A percentile compares a stretch with the other conserved stretches of the same genome.
Evolutionary conservation across 2,888 invertebrate genomes (phyloP).

Genomic region (Morinoia aosen): DNA sequence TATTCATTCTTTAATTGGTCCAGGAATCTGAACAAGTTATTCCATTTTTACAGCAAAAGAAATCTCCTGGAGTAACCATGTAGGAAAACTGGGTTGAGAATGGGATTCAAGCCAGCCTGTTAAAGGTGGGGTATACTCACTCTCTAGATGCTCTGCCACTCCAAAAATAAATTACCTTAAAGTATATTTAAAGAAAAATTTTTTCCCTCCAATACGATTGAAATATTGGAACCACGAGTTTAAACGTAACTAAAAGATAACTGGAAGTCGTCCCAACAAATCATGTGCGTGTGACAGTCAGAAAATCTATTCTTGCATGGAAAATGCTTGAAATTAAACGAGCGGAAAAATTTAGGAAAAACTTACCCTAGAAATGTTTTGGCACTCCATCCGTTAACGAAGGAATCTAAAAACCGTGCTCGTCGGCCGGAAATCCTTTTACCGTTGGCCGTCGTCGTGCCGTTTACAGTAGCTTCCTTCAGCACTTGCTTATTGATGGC

Average conservation of each 20-base stretch:
- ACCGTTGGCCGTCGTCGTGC: not conserved
- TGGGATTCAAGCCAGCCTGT: no score
- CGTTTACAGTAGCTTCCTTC: constrained; percentile 36
- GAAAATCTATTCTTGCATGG: not conserved
- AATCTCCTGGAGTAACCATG: no score
- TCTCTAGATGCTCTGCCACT: no score
- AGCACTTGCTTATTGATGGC: constrained; percentile 38
- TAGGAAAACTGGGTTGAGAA: no score
- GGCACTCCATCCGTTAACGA: constrained; percentile 55
- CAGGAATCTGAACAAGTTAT: no score
- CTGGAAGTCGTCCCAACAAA: not conserved
- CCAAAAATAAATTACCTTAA: no score
- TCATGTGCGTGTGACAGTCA: not conserved
- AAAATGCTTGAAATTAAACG: not conserved
- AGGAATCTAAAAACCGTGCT: constrained; percentile 27
- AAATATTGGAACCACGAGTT: not conserved
- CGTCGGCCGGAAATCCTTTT: not conserved
- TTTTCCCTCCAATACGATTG: not conserved
- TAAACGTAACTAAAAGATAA: not conserved
- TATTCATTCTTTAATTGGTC: no score
- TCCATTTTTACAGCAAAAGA: no score
- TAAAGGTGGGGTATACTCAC: no score
- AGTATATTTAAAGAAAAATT: not conserved
- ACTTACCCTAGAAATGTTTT: constrained; percentile 55
- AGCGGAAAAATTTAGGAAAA: not conserved